Percentiles rank a stretch among this genome's conserved stretches.
phyloP scores from a whole-genome alignment of 2,888 invertebrate species.

The Agonopterix subpropinquella region DNA sequence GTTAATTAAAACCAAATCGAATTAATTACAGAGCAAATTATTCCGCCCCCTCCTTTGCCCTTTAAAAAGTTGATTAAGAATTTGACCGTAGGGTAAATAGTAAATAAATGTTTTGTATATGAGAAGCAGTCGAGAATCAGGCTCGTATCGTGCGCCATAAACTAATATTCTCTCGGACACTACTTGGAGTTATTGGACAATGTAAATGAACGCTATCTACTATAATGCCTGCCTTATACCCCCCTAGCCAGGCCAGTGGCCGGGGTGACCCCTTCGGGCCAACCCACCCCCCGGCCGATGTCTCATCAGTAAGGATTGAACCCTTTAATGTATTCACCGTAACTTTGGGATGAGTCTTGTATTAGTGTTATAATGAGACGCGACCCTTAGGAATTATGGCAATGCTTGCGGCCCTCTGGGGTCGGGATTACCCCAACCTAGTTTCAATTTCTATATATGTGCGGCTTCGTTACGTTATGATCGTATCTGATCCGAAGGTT shows the following conservation, averaged over 20 bases:
- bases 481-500: slow-evolving; percentile 33
- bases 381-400: slow-evolving; percentile 73
- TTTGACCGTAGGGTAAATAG: slow-evolving; percentile 16
- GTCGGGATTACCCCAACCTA: slow-evolving; percentile 62
- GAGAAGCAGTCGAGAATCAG: slow-evolving; percentile 6
- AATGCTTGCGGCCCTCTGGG: slow-evolving; percentile 64
- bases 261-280: slow-evolving; percentile 43
- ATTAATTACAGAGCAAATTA: slow-evolving; percentile 60
- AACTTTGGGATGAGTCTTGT: slow-evolving; percentile 76
- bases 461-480: slow-evolving; percentile 42
- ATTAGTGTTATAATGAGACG: slow-evolving; percentile 76
- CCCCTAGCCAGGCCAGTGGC: slow-evolving; percentile 59
- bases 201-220: slow-evolving; percentile 76
- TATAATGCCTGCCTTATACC: slow-evolving; percentile 73
- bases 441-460: slow-evolving; percentile 67
- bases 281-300: slow-evolving; percentile 59
- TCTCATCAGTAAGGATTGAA: slow-evolving; percentile 76
- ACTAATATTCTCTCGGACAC: slow-evolving; percentile 74
- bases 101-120: slow-evolving; percentile 4
- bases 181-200: slow-evolving; percentile 77
- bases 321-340: slow-evolving; percentile 76
- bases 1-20: slow-evolving; percentile 71
- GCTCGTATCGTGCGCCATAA: slow-evolving; percentile 53
- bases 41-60: slow-evolving; percentile 40
- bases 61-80: slow-evolving; percentile 34